A percentile compares a stretch with the other conserved stretches of the same genome.
phyloP scores from a whole-genome alignment of 92 coral and sea anemone species.

The Metridium senile region DNA sequence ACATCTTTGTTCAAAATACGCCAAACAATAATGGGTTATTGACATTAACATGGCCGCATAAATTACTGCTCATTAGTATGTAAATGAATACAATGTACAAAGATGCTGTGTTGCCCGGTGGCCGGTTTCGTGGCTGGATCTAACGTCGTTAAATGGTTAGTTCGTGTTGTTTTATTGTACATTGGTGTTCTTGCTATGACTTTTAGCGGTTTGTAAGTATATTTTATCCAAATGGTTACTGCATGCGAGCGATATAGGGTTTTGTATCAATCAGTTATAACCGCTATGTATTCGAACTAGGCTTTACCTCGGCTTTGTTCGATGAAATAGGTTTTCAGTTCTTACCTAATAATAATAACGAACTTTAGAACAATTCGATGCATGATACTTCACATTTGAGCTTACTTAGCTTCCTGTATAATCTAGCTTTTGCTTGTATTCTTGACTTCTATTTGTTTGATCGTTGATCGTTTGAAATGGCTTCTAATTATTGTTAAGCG shows the following conservation, averaged over 20 bases:
- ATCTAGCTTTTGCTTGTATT: not conserved
- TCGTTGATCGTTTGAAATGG: not conserved
- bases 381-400: not conserved
- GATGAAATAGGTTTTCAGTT: not conserved
- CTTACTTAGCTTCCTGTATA: not conserved
- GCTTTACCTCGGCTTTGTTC: not conserved
- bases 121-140: not conserved
- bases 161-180: not conserved
- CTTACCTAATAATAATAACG: not conserved
- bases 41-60: too few relatives aligned
- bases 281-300: not conserved
- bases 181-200: not conserved
- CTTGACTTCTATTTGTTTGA: not conserved
- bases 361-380: not conserved
- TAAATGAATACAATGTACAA: slow-evolving; percentile 6
- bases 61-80: slow-evolving; percentile 30
- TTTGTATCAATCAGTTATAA: not conserved
- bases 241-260: not conserved
- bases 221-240: not conserved
- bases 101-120: slow-evolving; percentile 17
- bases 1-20: too few relatives aligned
- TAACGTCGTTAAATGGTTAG: slow-evolving; percentile 3
- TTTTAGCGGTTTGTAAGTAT: not conserved
- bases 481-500: not conserved
- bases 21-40: too few relatives aligned